Evolutionary conservation across 1,140 invertebrate species (phyloP).

Genomic region (Gonioctena quinquepunctata): DNA sequence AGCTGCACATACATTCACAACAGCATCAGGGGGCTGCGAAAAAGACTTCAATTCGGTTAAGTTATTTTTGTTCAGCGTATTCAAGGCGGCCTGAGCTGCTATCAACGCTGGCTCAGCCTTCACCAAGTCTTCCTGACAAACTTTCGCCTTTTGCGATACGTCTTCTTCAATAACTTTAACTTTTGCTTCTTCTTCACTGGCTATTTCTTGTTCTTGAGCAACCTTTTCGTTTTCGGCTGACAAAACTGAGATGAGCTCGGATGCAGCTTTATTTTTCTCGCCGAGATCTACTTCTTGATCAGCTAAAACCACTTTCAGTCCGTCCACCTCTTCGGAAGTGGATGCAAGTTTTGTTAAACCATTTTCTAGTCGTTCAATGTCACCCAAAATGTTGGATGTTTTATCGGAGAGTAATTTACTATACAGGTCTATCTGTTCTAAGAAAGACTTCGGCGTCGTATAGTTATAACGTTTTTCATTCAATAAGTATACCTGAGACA

Average conservation of each 20-base stretch:
- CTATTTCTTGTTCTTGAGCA: slow-evolving; percentile 80
- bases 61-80: slow-evolving; percentile 92
- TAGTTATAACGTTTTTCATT: slow-evolving; percentile 95
- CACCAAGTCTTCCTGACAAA: slow-evolving; percentile 86
- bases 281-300: slow-evolving; percentile 86
- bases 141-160: slow-evolving; percentile 80
- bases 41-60: slow-evolving; percentile 95
- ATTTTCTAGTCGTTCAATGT: slow-evolving; percentile 82
- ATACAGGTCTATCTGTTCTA: slow-evolving; percentile 92
- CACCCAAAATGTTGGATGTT: slow-evolving; percentile 74
- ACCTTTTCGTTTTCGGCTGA: slow-evolving; percentile 91
- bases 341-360: slow-evolving; percentile 85
- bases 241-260: slow-evolving; percentile 86
- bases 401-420: slow-evolving; percentile 80
- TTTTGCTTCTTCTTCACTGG: slow-evolving; percentile 85
- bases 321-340: slow-evolving; percentile 72
- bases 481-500: slow-evolving; percentile 78
- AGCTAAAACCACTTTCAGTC: slow-evolving; percentile 67
- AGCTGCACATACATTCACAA: slow-evolving; percentile 83
- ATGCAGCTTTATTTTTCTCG: slow-evolving; percentile 88
- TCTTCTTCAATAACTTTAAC: slow-evolving; percentile 87
- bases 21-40: slow-evolving; percentile 79
- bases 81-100: slow-evolving; percentile 87
- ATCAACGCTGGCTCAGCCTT: slow-evolving; percentile 89
- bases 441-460: slow-evolving; percentile 93